A percentile compares a stretch with the other conserved stretches of the same genome.
Evolutionary conservation across 37 sponge, comb jelly and placozoan genomes (phyloP).

Genomic region (Agelas oroides): DNA sequence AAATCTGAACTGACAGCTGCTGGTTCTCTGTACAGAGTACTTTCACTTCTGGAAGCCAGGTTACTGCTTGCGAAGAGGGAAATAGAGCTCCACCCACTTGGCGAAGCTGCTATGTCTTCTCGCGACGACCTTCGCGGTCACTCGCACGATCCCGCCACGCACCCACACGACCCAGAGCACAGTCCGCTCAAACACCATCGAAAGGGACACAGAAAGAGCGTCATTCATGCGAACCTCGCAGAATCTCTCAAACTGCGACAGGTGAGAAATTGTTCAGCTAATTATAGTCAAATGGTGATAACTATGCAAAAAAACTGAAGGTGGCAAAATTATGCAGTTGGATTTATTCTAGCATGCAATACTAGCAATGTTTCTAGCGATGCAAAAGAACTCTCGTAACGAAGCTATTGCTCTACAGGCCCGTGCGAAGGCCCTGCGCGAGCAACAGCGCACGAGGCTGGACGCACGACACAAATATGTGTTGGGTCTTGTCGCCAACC

Average conservation of each 20-base stretch:
- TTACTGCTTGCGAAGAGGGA: too few relatives aligned
- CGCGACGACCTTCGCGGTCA: too few relatives aligned
- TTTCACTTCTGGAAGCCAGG: too few relatives aligned
- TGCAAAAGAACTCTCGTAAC: background rate
- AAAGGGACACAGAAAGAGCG: conserved; percentile 37
- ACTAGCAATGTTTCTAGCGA: background rate
- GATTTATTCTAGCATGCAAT: background rate
- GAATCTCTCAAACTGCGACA: conserved; percentile 45
- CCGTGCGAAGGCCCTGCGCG: conserved; percentile 63
- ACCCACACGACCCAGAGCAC: too few relatives aligned
- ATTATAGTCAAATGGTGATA: background rate
- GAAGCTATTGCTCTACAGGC: conserved; percentile 45
- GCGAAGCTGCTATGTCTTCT: too few relatives aligned
- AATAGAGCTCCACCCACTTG: too few relatives aligned
- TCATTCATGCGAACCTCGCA: conserved; percentile 35
- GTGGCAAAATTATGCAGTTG: background rate
- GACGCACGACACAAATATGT: conserved; percentile 81
- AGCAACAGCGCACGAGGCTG: conserved; percentile 63
- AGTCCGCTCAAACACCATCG: background rate
- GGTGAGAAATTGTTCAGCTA: background rate
- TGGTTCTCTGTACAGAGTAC: too few relatives aligned
- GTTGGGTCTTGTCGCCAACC: conserved; percentile 57
- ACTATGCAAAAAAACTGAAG: too few relatives aligned
- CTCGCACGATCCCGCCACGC: too few relatives aligned
- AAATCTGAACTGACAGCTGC: too few relatives aligned